Evolutionary conservation across 2,888 invertebrate species (phyloP).

Genomic region (Coenonympha arcania): DNA sequence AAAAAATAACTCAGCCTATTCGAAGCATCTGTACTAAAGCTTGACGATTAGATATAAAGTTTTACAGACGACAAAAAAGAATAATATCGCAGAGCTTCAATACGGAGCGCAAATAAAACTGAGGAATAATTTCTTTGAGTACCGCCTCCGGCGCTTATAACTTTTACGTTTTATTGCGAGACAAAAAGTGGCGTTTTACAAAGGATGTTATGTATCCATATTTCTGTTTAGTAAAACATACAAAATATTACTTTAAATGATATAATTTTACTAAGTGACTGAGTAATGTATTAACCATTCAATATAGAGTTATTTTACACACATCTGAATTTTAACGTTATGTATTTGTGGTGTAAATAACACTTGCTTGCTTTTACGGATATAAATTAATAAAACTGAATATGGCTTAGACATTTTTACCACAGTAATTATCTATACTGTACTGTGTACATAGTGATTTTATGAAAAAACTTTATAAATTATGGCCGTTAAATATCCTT

Average conservation of each 20-base stretch:
- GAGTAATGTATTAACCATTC: background rate
- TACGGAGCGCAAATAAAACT: conserved; percentile 1
- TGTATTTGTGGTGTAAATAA: too few relatives aligned
- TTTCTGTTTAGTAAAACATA: background rate
- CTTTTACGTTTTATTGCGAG: conserved; percentile 14
- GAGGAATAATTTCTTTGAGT: conserved; percentile 1
- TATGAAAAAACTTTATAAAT: too few relatives aligned
- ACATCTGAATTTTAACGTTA: too few relatives aligned
- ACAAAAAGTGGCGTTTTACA: conserved; percentile 2
- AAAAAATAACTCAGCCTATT: too few relatives aligned
- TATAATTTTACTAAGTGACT: background rate
- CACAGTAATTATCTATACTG: too few relatives aligned
- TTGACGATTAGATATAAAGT: background rate
- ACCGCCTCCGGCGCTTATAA: conserved; percentile 4
- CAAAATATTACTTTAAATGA: background rate
- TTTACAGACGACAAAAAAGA: conserved; percentile 6
- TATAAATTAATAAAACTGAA: too few relatives aligned
- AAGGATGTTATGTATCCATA: background rate
- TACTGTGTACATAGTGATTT: too few relatives aligned
- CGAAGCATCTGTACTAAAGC: conserved; percentile 1
- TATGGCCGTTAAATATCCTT: too few relatives aligned
- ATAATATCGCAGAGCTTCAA: background rate
- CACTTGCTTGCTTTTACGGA: too few relatives aligned
- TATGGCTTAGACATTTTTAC: too few relatives aligned
- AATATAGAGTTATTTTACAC: too few relatives aligned